phyloP scores from a whole-genome alignment of 2,888 invertebrate species.

The Drosophila ochracea region DNA sequence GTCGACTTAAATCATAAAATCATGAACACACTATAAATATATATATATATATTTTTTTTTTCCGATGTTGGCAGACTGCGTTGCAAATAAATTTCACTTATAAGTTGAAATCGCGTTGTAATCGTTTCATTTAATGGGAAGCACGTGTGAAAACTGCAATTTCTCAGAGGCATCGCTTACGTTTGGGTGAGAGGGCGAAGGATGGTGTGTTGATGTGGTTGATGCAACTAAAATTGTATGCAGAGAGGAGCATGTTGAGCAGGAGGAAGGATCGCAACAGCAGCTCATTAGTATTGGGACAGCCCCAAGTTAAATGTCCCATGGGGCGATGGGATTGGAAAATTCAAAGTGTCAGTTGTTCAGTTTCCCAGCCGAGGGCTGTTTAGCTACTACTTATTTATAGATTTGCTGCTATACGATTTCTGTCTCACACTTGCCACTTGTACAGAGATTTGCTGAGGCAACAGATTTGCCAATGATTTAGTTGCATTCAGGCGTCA shows the following conservation, averaged over 20 bases:
- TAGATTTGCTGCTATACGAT: constrained; percentile 29
- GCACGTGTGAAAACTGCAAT: constrained; percentile 82
- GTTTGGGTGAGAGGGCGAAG: constrained; percentile 9
- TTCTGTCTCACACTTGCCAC: constrained; percentile 5
- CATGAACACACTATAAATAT: constrained; percentile 43
- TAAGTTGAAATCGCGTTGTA: constrained; percentile 76
- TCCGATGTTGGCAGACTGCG: constrained; percentile 35
- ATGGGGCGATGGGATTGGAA: constrained; percentile 4
- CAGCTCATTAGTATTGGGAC: constrained; percentile 75
- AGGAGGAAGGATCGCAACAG: constrained; percentile 37
- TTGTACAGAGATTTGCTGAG: constrained; percentile 35
- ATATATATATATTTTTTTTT: constrained; percentile 4
- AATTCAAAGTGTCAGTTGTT: constrained; percentile 42
- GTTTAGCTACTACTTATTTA: constrained; percentile 37
- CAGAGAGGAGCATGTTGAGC: background rate
- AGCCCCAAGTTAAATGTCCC: constrained; percentile 44
- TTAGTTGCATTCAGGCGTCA: constrained; percentile 77
- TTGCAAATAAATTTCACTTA: constrained; percentile 83
- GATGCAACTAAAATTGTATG: constrained; percentile 10
- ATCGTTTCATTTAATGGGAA: constrained; percentile 83
- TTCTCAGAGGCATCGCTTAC: constrained; percentile 49
- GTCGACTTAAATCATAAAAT: constrained; percentile 68
- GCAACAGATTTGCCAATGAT: constrained; percentile 80
- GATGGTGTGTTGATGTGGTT: background rate
- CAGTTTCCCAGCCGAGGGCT: constrained; percentile 38